Evolutionary conservation across 2,113 vertebrate genomes (phyloP), one percentile per base, ranked within the genome.

Genomic region (Sander vitreus): DNA sequence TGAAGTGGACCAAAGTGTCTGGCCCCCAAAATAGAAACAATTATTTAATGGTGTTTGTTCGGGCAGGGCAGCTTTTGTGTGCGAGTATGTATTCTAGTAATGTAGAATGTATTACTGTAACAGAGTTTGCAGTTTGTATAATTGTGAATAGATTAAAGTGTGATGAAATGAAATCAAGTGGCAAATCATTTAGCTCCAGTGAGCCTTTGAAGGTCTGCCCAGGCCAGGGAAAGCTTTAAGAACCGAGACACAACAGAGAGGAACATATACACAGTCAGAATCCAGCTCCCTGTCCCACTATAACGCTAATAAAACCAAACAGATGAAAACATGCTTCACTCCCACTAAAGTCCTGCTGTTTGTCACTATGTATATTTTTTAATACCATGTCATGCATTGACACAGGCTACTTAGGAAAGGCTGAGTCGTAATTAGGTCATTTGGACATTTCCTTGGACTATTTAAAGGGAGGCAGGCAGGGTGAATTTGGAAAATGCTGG

Each of bases 351-450:
- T 43, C 54, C 81, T 81, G 78, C 85, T 89, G 80, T 90, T 92
- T 90, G 81, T 88, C 72, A 73, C 55, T 75, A 73, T 88, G 81
- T 89, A 48, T 88, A 91, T 92, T 93, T 92, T 90, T 80, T 74
- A 93, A 93, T 91, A 89, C 71, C 84, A 67, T 89, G 83, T 92
- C 91, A 93, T 88, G 85, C 72, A 36, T 85, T 85, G 89, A 91
- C 90, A 89, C 76, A 54, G 86, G 70, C 89, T 93, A 89, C 88
- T 93, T 93, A 90, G 90, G 91, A 93, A 95, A 88, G 87, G 85
- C 85, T 92, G 90, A 92, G 90, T 86, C 85, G 83, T 94, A 95
- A 95, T 96, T 94, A 92, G 93, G 93, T 95, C 92, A 94, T 95
- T 94, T 94, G 91, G 93, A 94, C 88, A 81, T 94, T 94, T 95